Base-by-base conservation (phyloP, 2,113 vertebrate species). In the Phylloscopus trochiloides region DNA sequence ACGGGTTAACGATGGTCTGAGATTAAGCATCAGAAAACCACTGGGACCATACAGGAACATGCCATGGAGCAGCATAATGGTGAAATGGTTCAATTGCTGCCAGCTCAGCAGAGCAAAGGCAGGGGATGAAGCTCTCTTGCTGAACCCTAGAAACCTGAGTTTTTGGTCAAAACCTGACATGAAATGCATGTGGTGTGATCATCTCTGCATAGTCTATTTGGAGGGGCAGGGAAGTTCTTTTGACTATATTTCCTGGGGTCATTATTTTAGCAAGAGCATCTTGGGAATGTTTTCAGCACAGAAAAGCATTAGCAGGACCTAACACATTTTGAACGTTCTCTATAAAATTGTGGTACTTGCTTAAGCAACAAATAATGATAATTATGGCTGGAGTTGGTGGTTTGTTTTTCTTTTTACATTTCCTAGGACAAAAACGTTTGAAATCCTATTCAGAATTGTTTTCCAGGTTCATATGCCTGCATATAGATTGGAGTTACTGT, bases 351-450 rank as follows among this genome's bases (percentile, higher is more conserved):
- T 67, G 43, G 7, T 63, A 51, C 74, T 90, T 81, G 24, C 29
- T 90, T 88, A 90, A 83, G 62, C 24, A 73, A 70, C 50, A 93
- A 87, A 83, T 89, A 86, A 88, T 42, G 3, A 17, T 91, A 68
- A 76, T 90, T 83, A 29, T 55, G 67, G 5, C 13, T n/a, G 59
- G 14, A 7, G 18, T 26, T 42, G 20, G 14, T 36, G 34, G 2
- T 17, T 40, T 34, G 4, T 0, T 20, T 14, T 47, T 5, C 48
- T 47, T 76, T 63, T 54, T 17, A 3, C 4, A 11, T 70, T 94
- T 83, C 31, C 25, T 57, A 14, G 31, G 57, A 55, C 1, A 61
- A 31, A 76, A 31, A 32, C 58, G 28, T 75, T 88, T 72, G 36
- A 48, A 59, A 40, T 50, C 54, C 15, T 9, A 3, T 83, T 93